Percentiles rank a stretch among this genome's conserved stretches.
These are phyloP conservation scores for Drosophila rubida DNA, from an alignment of 2,888 invertebrate genomes.

Conservation along the genomic window DNA sequence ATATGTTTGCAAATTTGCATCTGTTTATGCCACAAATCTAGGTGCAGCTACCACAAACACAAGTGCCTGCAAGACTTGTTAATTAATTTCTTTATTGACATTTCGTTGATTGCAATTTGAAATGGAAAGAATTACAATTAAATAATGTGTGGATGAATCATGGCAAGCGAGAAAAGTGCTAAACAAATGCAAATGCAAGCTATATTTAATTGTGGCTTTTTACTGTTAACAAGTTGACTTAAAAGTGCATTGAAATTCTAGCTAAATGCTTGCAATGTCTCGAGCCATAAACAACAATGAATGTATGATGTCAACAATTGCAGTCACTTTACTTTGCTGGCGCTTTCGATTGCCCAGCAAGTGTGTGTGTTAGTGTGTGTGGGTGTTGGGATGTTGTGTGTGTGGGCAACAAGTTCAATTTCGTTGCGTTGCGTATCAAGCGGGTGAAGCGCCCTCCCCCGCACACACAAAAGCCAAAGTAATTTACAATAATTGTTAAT, in stretches of 20 bases:
- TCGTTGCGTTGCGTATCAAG: slow-evolving; percentile 53
- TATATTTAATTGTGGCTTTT: slow-evolving; percentile 20
- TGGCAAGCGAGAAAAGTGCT: background rate
- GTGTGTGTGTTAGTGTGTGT: background rate
- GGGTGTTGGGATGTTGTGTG: slow-evolving; percentile 25
- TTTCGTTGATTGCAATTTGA: slow-evolving; percentile 41
- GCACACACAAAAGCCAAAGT: slow-evolving; percentile 26
- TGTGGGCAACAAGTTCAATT: slow-evolving; percentile 76
- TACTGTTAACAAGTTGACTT: slow-evolving; percentile 73
- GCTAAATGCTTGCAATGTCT: slow-evolving; percentile 56
- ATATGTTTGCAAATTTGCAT: slow-evolving; percentile 28
- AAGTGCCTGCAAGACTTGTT: slow-evolving; percentile 1
- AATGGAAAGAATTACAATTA: background rate
- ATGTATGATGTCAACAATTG: slow-evolving; percentile 70
- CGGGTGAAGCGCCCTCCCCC: slow-evolving; percentile 27
- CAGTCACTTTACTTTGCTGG: slow-evolving; percentile 33
- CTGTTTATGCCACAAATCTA: slow-evolving; percentile 17
- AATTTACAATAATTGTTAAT: slow-evolving; percentile 77
- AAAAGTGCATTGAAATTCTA: slow-evolving; percentile 72
- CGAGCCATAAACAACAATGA: slow-evolving; percentile 57
- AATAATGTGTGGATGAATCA: slow-evolving; percentile 42
- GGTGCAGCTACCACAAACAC: slow-evolving; percentile 41
- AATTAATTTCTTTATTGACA: slow-evolving; percentile 52
- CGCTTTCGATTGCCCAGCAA: slow-evolving; percentile 14
- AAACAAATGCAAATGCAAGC: slow-evolving; percentile 18